These are phyloP conservation scores for Orthosia gothica DNA, from an alignment of 2,888 invertebrate genomes.

Conservation along the genomic window DNA sequence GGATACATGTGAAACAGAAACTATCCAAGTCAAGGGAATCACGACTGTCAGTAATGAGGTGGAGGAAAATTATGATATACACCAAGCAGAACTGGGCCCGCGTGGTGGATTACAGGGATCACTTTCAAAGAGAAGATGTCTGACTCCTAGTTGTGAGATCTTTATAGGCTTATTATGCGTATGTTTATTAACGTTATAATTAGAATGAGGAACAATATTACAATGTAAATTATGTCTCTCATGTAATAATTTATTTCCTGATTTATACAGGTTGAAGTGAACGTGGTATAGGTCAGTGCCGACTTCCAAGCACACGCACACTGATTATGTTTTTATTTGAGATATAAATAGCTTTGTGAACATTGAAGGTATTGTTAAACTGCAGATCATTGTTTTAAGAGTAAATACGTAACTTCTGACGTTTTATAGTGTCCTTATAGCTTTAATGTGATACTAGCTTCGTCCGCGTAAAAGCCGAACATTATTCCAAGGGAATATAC, in stretches of 20 bases:
- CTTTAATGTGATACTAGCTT: too few relatives aligned
- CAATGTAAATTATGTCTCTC: slow-evolving; percentile 24
- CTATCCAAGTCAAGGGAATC: background rate
- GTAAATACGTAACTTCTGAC: too few relatives aligned
- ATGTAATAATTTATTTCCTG: slow-evolving; percentile 34
- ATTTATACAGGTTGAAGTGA: slow-evolving; percentile 1
- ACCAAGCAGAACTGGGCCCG: background rate
- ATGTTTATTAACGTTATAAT: background rate
- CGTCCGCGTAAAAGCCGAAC: too few relatives aligned
- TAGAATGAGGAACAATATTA: slow-evolving; percentile 39
- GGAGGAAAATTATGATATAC: background rate
- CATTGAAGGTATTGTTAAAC: background rate
- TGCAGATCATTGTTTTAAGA: background rate
- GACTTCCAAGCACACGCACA: slow-evolving; percentile 4
- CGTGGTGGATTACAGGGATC: background rate
- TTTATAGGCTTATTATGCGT: background rate
- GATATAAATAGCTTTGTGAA: background rate
- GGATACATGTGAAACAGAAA: background rate
- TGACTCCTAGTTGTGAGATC: background rate
- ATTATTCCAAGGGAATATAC: too few relatives aligned
- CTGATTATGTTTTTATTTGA: background rate
- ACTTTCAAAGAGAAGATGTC: background rate
- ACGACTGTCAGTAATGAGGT: too few relatives aligned
- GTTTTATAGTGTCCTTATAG: too few relatives aligned
- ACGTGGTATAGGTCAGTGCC: slow-evolving; percentile 31